Evolutionary conservation across 2,888 invertebrate genomes (phyloP).

Genomic region (Drosophila borealis): DNA sequence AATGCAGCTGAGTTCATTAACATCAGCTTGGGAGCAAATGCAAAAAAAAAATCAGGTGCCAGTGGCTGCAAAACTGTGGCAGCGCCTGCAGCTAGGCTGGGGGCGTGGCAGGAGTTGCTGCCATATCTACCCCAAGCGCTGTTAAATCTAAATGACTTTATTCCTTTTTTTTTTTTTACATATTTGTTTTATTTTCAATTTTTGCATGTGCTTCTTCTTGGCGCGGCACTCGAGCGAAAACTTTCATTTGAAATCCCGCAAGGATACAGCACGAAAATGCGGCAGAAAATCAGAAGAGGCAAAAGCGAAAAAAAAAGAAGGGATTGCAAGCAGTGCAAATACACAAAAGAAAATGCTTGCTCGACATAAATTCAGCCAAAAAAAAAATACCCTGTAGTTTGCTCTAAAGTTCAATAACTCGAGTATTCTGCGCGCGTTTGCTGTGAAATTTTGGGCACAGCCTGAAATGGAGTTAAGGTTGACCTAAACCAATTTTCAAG

Average conservation of each 20-base stretch:
- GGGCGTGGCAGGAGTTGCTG: constrained; percentile 20
- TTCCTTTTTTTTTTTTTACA: constrained; percentile 64
- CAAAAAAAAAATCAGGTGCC: constrained; percentile 53
- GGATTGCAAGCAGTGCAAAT: constrained; percentile 46
- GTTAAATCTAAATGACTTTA: constrained; percentile 81
- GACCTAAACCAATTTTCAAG: too few relatives aligned
- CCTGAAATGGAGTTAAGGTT: too few relatives aligned
- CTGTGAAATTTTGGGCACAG: too few relatives aligned
- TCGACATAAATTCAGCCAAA: too few relatives aligned
- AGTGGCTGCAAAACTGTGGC: constrained; percentile 66
- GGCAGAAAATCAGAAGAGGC: constrained; percentile 65
- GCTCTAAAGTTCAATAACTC: too few relatives aligned
- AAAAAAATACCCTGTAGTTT: background rate
- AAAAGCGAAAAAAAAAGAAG: constrained; percentile 24
- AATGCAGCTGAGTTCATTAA: constrained; percentile 75
- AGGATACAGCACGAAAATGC: constrained; percentile 73
- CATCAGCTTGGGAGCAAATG: constrained; percentile 47
- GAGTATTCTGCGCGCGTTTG: too few relatives aligned
- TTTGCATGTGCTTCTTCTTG: constrained; percentile 29
- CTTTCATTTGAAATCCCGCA: constrained; percentile 77
- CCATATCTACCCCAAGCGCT: constrained; percentile 77
- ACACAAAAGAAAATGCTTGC: background rate
- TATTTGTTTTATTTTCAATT: constrained; percentile 41
- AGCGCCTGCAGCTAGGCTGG: constrained; percentile 23
- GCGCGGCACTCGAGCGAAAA: constrained; percentile 67